Evolutionary conservation across 2,113 vertebrate species (phyloP).

Genomic region (Equus quagga): DNA sequence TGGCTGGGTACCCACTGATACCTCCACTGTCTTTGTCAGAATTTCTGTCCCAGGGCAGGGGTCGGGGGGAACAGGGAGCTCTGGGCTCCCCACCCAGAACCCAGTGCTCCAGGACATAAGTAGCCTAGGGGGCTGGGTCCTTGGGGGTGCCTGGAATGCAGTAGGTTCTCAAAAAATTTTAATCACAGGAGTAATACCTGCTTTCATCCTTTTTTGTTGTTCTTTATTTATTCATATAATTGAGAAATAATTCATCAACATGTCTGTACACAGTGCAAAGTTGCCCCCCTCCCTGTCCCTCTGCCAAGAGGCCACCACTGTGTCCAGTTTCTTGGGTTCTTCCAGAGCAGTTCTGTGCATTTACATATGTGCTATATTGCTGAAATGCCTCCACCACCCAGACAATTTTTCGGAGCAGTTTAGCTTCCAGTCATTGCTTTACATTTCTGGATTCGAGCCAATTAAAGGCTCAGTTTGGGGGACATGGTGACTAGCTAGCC

Average conservation of each 20-base stretch:
- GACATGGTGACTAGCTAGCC: not conserved
- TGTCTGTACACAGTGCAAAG: not conserved
- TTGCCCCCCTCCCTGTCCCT: too few species aligned
- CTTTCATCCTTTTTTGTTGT: not conserved
- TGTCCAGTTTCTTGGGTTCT: not conserved
- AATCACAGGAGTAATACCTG: not conserved
- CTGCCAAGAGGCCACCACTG: not conserved
- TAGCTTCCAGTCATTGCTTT: not conserved
- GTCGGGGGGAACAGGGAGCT: fast-evolving
- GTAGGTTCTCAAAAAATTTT: not conserved
- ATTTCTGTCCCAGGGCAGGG: not conserved
- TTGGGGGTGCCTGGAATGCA: not conserved
- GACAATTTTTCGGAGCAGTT: not conserved
- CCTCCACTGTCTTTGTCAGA: not conserved
- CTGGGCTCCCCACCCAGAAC: not conserved
- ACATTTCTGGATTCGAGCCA: not conserved
- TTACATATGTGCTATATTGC: fast-evolving
- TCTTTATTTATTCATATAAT: not conserved
- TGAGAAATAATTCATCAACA: not conserved
- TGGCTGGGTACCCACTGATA: fast-evolving
- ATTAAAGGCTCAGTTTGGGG: not conserved
- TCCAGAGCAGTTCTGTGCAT: not conserved
- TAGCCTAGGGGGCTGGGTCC: not conserved
- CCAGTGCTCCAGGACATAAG: not conserved
- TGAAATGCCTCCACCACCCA: fast-evolving